Evolutionary conservation across 2,113 vertebrate genomes (phyloP), one percentile per base, ranked within the genome.

Genomic region (Rhinopomastus cyanomelas): DNA sequence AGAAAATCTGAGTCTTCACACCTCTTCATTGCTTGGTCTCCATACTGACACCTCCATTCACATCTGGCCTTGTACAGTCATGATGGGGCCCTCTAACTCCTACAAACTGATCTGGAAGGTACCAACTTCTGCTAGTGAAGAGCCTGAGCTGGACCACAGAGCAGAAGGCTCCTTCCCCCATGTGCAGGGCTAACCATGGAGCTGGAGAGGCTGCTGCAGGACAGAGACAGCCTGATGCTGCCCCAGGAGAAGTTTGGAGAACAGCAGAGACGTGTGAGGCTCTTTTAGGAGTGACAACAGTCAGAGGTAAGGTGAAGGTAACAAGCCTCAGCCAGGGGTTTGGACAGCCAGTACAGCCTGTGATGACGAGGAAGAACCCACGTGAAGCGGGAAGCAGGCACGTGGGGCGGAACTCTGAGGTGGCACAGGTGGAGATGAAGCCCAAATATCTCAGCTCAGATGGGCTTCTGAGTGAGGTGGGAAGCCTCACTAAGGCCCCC

Each of bases 121-220:
- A 46, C 59, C 62, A 61, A 3, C 49, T 68, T 52, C 53, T 91
- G 53, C 62, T 60, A 12, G 8, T 1, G 2, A 68, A n/a, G 53
- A 67, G 52, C 34, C 52, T 56, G 27, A 73, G 21, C 46, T 59
- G 77, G 34, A 36, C 55, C 59, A 25, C 39, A 82, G 60, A 74
- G 27, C 27, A 32, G 30, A 87, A 81, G 32, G 25, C 61, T 51
- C 9, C n/a, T 23, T 59, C 15, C 52, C 6, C 25, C 37, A 29
- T 6, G 7, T 0, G 0, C 44, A 39, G 29, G n/a, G 44, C 37
- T 85, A 49, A 48, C 30, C 1, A 0, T 5, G 59, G 25, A 21
- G 39, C 59, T 26, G 71, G 48, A 79, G 76, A 42, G 16, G 36
- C 64, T 64, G 19, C 46, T 16, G 57, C 20, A 20, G 64, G 37